Conservation (phyloP, 2,797 vertebrate species). For the Staurois parvus region DNA sequence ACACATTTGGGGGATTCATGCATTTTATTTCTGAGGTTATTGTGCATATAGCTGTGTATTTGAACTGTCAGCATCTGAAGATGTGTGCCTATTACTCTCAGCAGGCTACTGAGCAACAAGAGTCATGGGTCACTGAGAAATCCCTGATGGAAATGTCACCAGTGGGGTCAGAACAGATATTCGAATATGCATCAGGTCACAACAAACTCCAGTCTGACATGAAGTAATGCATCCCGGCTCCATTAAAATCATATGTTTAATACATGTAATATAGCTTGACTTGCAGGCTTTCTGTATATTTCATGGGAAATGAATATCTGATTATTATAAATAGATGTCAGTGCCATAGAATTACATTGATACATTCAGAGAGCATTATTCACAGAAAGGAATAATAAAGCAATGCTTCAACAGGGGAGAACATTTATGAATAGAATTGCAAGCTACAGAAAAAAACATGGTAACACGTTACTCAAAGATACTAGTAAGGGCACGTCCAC, state of each 20-base stretch:
- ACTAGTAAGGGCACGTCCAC: no score
- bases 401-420: background rate
- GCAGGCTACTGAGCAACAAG: conserved; percentile 25
- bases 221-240: conserved; percentile 16
- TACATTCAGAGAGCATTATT: conserved; percentile 11
- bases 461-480: background rate
- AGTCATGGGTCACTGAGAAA: conserved; percentile 32
- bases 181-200: conserved; percentile 43
- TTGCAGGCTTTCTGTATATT: conserved; percentile 16
- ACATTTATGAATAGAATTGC: background rate
- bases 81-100: conserved; percentile 30
- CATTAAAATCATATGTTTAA: conserved; percentile 18
- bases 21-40: conserved; percentile 6
- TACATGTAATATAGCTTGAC: conserved; percentile 25
- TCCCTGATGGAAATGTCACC: conserved; percentile 43
- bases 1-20: conserved; percentile 9
- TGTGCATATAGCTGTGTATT: conserved; percentile 15
- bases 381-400: conserved; percentile 34
- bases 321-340: conserved; percentile 28
- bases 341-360: conserved; percentile 9
- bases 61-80: conserved; percentile 7
- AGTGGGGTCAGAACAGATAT: conserved; percentile 22
- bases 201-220: conserved; percentile 6
- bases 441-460: background rate
- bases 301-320: conserved; percentile 19